Conservation (phyloP, 2,888 invertebrate genomes). For the Rotaria magnacalcarata region DNA sequence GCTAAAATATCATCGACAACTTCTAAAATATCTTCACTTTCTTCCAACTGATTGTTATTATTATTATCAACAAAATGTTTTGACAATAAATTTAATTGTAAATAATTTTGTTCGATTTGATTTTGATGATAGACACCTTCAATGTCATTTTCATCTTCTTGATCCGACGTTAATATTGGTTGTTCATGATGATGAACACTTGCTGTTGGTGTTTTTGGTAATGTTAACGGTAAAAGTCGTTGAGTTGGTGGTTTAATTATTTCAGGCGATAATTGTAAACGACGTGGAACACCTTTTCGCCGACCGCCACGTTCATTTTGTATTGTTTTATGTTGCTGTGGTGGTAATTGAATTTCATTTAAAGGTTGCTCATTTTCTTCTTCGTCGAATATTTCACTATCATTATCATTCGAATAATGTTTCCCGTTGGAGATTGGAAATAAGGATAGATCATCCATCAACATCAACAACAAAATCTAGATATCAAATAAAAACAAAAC, state of each 20-base stretch:
- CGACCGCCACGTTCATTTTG: conserved; percentile 14
- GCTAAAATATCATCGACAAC: background rate
- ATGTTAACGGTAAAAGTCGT: background rate
- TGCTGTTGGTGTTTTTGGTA: background rate
- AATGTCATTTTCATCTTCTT: conserved; percentile 22
- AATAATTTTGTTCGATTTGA: background rate
- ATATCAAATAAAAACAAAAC: background rate
- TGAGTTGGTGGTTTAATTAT: background rate
- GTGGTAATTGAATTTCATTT: background rate
- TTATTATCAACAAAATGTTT: background rate
- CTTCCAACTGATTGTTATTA: background rate
- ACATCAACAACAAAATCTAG: background rate
- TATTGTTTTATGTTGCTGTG: background rate
- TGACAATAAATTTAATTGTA: background rate
- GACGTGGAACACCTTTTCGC: conserved; percentile 26
- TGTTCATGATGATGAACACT: conserved; percentile 20
- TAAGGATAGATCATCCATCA: background rate
- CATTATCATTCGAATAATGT: background rate
- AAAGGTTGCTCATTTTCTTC: background rate
- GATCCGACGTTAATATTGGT: background rate
- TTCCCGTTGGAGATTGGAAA: background rate
- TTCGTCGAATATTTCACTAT: background rate
- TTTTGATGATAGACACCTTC: background rate
- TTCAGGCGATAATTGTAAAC: conserved; percentile 4
- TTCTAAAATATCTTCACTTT: conserved; percentile 1